A percentile compares a stretch with the other conserved stretches of the same genome.
These are phyloP conservation scores for Scotopteryx bipunctaria DNA, from an alignment of 2,888 invertebrate species.

Conservation along the genomic window DNA sequence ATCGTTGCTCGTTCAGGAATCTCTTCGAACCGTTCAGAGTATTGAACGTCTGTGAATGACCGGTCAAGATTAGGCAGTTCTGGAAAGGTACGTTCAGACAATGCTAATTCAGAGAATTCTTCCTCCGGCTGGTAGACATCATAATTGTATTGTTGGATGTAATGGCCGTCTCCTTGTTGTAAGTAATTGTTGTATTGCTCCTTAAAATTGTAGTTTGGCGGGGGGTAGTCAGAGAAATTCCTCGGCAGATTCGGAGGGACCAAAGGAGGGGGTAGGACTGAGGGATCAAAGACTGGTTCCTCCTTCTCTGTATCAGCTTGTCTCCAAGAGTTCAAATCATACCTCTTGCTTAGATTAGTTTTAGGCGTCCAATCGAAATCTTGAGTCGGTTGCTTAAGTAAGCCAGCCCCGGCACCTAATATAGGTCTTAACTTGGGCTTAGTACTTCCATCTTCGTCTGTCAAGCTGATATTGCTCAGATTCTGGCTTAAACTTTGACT, in stretches of 20 bases:
- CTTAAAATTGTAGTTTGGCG: constrained; percentile 55
- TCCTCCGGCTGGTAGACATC: constrained; percentile 47
- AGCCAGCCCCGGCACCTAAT: constrained; percentile 69
- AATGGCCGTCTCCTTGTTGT: constrained; percentile 72
- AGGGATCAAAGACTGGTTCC: constrained; percentile 61
- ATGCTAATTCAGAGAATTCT: constrained; percentile 37
- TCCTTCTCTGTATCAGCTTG: constrained; percentile 64
- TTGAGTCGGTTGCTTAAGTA: constrained; percentile 53
- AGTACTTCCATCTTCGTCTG: constrained; percentile 58
- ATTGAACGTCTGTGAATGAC: not conserved
- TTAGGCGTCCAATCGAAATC: constrained; percentile 72
- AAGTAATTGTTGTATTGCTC: constrained; percentile 61
- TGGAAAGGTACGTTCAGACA: constrained; percentile 27
- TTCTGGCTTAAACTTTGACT: constrained; percentile 60
- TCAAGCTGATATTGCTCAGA: constrained; percentile 63
- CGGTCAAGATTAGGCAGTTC: constrained; percentile 5
- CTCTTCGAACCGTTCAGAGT: constrained; percentile 7
- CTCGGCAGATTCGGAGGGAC: constrained; percentile 18
- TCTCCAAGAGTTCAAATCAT: constrained; percentile 74
- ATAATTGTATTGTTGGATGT: constrained; percentile 64
- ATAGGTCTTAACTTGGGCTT: constrained; percentile 74
- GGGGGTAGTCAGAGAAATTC: constrained; percentile 61
- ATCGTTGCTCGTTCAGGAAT: constrained; percentile 24
- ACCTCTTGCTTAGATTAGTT: constrained; percentile 61
- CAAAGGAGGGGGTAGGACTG: constrained; percentile 55